Conservation (phyloP, 1,140 invertebrate genomes). For the Battus philenor region DNA sequence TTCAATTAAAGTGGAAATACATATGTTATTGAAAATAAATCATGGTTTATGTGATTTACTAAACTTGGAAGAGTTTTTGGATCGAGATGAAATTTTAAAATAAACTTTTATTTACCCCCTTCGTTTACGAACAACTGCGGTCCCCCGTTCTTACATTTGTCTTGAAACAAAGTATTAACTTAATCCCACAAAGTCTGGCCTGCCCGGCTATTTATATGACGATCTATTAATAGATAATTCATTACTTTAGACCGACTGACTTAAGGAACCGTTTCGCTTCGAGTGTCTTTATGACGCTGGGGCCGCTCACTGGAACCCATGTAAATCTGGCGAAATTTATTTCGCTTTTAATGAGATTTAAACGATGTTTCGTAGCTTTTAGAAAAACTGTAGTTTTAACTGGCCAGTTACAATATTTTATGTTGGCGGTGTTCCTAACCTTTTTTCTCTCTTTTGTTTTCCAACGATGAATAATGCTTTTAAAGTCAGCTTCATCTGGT, state of each 20-base stretch:
- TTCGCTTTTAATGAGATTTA: slow-evolving; percentile 4
- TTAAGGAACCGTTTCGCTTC: slow-evolving; percentile 4
- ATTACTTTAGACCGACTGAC: slow-evolving; percentile 7
- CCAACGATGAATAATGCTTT: too few relatives aligned
- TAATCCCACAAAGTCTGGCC: slow-evolving; percentile 15
- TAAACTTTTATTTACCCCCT: neutral
- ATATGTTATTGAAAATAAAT: neutral
- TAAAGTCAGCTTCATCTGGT: too few relatives aligned
- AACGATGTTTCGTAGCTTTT: too few relatives aligned
- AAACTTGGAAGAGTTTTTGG: neutral
- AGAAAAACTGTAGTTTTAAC: too few relatives aligned
- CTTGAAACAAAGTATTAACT: slow-evolving; percentile 15
- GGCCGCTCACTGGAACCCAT: neutral
- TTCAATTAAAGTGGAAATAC: neutral
- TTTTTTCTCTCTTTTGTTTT: too few relatives aligned
- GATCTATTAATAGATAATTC: slow-evolving; percentile 13
- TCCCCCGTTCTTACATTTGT: slow-evolving; percentile 7
- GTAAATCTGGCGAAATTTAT: neutral
- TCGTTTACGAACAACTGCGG: slow-evolving; percentile 6
- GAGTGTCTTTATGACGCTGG: slow-evolving; percentile 1
- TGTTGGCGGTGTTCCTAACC: too few relatives aligned
- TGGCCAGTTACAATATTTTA: too few relatives aligned
- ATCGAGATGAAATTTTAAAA: neutral
- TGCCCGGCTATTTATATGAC: slow-evolving; percentile 5
- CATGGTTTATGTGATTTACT: neutral